Base-by-base conservation (phyloP, 64 coral and sea anemone species). In the Montipora cactus region DNA sequence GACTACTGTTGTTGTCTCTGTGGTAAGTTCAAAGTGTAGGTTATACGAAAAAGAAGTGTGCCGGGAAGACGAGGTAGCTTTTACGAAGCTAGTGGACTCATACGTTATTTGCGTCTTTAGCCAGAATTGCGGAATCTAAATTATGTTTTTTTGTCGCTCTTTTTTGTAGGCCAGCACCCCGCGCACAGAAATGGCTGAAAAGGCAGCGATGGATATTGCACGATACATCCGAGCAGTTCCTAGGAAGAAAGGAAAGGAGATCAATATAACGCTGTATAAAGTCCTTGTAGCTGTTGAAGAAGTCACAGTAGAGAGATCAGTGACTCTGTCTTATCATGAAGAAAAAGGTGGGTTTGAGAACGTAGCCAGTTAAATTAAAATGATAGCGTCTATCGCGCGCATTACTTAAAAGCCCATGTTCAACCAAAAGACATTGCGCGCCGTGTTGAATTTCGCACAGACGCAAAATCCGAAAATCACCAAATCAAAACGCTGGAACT, bases 211-310 rank as follows among this genome's bases (percentile, higher is more conserved):
- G 18, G 88, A 97, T 19, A 97, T 97, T 79, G 95, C 92, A 14
- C 68, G 82, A 37, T 97, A 86, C 67, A 97, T 97, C 5, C 89
- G 67, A 58, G 78, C 88, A 14, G 62, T 80, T 8, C 89, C 79
- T 20, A 71, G 64, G n/a, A 94, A 71, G 28, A 76, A 84, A 52
- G 77, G 62, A 5, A 16, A 51, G 25, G 89, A 89, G 11, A 76
- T 91, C 3, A 97, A 94, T 61, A 84, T 97, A 19, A 97, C 89
- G 11, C 69, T 97, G 46, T 97, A 97, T 76, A 97, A 97, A 47
- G 92, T 97, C 9, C 91, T 97, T 46, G 89, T 97, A 67, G 95
- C 95, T 47, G 93, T 97, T 10, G 87, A 93, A 37, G 95, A 97
- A 61, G 95, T 97, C 59, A 74, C 92, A 18, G 95, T 97, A 8